These are phyloP conservation scores for Drosophila cardini DNA, from an alignment of 1,140 invertebrate species.

Conservation along the genomic window DNA sequence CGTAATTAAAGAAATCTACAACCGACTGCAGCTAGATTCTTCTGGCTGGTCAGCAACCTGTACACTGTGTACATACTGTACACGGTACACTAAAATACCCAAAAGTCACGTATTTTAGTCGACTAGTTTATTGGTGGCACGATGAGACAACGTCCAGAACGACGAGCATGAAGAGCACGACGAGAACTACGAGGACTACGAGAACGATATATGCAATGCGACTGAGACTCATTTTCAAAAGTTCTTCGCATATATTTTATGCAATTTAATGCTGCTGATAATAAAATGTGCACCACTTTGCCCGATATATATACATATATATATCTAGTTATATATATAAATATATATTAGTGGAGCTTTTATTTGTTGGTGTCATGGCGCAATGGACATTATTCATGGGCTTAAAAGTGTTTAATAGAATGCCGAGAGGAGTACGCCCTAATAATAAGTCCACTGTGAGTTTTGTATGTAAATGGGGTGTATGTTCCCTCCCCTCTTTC, in stretches of 20 bases:
- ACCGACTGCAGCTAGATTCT: slow-evolving; percentile 27
- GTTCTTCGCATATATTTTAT: slow-evolving; percentile 70
- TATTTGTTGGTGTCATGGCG: slow-evolving; percentile 56
- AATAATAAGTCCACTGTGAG: slow-evolving; percentile 64
- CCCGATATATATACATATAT: slow-evolving; percentile 12
- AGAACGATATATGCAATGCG: slow-evolving; percentile 33
- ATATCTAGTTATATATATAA: not conserved
- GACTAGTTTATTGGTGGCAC: slow-evolving; percentile 46
- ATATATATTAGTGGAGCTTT: not conserved
- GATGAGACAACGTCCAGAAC: slow-evolving; percentile 18
- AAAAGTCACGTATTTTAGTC: slow-evolving; percentile 31
- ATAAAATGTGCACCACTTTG: slow-evolving; percentile 61
- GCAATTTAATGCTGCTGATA: slow-evolving; percentile 77
- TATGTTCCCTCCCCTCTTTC: too few species aligned
- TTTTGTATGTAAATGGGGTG: slow-evolving; percentile 49
- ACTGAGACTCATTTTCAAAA: slow-evolving; percentile 39
- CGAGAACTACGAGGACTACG: not conserved
- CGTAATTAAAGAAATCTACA: not conserved
- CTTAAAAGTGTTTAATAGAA: slow-evolving; percentile 72
- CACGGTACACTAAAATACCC: not conserved
- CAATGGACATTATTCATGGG: slow-evolving; percentile 72
- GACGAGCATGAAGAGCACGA: not conserved
- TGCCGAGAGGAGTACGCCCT: slow-evolving; percentile 28
- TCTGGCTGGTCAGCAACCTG: slow-evolving; percentile 38
- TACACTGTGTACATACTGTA: not conserved